These are phyloP conservation scores for Calameuta filiformis DNA, from an alignment of 2,888 invertebrate genomes.

Conservation along the genomic window DNA sequence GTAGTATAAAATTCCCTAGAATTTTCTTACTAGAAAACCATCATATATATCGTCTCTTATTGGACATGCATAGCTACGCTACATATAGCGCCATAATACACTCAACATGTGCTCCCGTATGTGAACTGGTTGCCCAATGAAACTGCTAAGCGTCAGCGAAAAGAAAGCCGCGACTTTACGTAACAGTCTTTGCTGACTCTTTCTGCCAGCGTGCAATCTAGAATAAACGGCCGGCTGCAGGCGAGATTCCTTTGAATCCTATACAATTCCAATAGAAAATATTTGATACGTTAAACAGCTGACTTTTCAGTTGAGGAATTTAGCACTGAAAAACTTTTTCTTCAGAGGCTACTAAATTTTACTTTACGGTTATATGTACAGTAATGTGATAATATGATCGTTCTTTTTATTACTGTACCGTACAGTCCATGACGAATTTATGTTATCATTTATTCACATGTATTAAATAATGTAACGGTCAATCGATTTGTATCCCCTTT, in stretches of 20 bases:
- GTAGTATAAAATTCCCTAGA: background rate
- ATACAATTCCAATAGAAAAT: background rate
- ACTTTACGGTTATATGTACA: background rate
- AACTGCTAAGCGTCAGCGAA: constrained; percentile 54
- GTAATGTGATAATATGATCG: background rate
- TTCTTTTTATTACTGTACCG: background rate
- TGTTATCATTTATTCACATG: background rate
- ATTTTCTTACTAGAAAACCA: background rate
- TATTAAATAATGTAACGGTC: no score
- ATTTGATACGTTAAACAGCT: background rate
- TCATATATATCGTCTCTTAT: background rate
- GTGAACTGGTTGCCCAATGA: constrained; percentile 52
- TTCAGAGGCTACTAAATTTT: background rate
- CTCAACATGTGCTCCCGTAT: constrained; percentile 5
- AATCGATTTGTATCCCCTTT: background rate
- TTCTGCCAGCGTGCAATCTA: constrained; percentile 40
- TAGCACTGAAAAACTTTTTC: background rate
- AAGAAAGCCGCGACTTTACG: constrained; percentile 60
- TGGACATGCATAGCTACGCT: background rate
- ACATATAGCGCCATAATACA: background rate
- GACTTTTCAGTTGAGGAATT: background rate
- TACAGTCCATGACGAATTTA: background rate
- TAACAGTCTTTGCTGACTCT: constrained; percentile 45
- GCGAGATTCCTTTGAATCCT: background rate
- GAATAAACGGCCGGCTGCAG: constrained; percentile 1